These are phyloP conservation scores for Eudemis profundana DNA, from an alignment of 2,888 invertebrate genomes.

Conservation along the genomic window DNA sequence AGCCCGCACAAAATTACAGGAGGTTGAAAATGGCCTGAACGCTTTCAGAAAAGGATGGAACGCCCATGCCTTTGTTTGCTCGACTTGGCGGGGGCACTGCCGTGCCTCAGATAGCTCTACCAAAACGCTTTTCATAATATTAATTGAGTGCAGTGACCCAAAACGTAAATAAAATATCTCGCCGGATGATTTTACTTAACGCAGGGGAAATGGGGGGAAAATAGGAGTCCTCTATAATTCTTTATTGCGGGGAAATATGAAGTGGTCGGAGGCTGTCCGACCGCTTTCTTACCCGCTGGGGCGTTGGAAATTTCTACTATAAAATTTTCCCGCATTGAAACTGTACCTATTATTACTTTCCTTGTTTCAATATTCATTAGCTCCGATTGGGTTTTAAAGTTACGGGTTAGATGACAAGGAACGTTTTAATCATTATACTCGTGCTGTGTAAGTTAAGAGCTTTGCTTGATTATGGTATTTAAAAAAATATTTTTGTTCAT, in stretches of 20 bases:
- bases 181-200: neutral
- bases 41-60: too few species aligned
- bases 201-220: conserved; percentile 1
- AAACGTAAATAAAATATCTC: neutral
- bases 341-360: conserved; percentile 1
- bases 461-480: neutral
- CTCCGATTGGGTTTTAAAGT: neutral
- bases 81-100: too few species aligned
- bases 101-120: neutral
- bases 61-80: too few species aligned
- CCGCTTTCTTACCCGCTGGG: neutral
- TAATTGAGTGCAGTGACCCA: neutral
- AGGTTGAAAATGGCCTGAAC: too few species aligned
- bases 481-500: conserved; percentile 49
- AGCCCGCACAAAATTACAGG: too few species aligned
- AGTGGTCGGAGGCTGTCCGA: neutral
- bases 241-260: conserved; percentile 2
- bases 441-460: neutral
- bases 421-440: neutral
- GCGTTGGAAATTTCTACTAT: conserved; percentile 1
- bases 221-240: conserved; percentile 9
- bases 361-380: neutral
- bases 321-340: conserved; percentile 3
- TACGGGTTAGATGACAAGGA: neutral
- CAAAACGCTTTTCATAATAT: neutral